Evolutionary conservation across 2,113 vertebrate species (phyloP), one percentile per base, ranked within the genome.

Genomic region (Asarcornis scutulata): DNA sequence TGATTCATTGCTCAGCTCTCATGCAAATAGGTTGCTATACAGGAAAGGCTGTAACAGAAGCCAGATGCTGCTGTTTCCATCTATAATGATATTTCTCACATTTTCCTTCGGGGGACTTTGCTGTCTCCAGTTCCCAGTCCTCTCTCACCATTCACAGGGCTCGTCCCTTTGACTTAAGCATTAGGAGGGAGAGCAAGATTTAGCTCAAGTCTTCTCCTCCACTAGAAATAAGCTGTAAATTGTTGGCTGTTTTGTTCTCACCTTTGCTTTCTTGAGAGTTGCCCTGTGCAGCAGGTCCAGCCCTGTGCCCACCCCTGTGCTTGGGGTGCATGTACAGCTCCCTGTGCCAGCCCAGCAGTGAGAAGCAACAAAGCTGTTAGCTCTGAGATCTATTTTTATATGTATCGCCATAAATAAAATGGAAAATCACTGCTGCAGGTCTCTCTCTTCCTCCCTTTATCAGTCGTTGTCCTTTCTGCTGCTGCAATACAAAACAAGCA

Each of bases 331-430:
- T 85, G 60, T 90, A 38, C 62, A 95, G 78, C 38, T 94, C 63
- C 11, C 3, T 95, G 79, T 91, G 77, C 93, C 95, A 93, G 59
- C 86, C 72, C 88, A 83, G 95, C 93, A 97, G 95, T 88, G 81
- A 93, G 96, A 92, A 96, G 83, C 82, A 94, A 93, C 87, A 96
- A 92, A 98, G 69, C 94, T 95, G 79, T 89, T 96, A 97, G 89
- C 72, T 58, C 36, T 2, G 21, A 96, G 97, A 97, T 94, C 97
- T 97, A 83, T 97, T 97, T 98, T 97, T 96, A 91, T 94, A 93
- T 97, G 80, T 34, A 3, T 92, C 91, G n/a, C 93, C 93, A 75
- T 88, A 97, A 98, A 97, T 96, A 97, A 97, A 96, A 95, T 32
- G 81, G 88, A 87, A 93, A 92, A 92, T 95, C 94, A 96, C 94